phyloP scores from a whole-genome alignment of 2,797 vertebrate genomes.

The Echeneis naucrates region DNA sequence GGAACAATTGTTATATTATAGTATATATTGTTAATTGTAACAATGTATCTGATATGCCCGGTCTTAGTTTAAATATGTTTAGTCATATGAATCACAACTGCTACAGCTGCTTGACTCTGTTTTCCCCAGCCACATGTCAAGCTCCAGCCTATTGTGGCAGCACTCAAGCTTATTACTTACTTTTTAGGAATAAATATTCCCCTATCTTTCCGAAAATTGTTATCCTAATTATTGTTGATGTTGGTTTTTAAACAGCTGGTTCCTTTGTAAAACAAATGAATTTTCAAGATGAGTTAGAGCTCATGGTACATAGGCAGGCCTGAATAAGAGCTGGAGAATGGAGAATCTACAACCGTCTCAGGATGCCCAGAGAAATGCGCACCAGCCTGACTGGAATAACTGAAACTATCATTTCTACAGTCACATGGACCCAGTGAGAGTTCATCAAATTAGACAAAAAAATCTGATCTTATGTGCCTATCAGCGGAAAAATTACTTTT shows the following conservation, averaged over 20 bases:
- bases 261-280: background rate
- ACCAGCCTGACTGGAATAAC: background rate
- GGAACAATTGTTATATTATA: too few species aligned
- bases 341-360: background rate
- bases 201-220: background rate
- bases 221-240: background rate
- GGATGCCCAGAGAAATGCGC: background rate
- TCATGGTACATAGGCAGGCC: background rate
- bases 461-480: background rate
- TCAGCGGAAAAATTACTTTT: background rate
- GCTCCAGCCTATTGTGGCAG: background rate
- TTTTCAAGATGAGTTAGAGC: background rate
- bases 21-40: constrained; percentile 59
- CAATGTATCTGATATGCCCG: constrained; percentile 19
- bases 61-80: constrained; percentile 34
- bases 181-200: background rate
- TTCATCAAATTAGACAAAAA: background rate
- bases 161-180: background rate
- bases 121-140: background rate
- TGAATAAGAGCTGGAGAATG: background rate
- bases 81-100: constrained; percentile 14
- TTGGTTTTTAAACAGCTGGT: constrained; percentile 13
- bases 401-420: background rate
- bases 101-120: constrained; percentile 3
- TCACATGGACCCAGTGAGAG: background rate